These are phyloP conservation scores for Bombus difficillimus DNA, from an alignment of 1,140 invertebrate species.

Conservation along the genomic window DNA sequence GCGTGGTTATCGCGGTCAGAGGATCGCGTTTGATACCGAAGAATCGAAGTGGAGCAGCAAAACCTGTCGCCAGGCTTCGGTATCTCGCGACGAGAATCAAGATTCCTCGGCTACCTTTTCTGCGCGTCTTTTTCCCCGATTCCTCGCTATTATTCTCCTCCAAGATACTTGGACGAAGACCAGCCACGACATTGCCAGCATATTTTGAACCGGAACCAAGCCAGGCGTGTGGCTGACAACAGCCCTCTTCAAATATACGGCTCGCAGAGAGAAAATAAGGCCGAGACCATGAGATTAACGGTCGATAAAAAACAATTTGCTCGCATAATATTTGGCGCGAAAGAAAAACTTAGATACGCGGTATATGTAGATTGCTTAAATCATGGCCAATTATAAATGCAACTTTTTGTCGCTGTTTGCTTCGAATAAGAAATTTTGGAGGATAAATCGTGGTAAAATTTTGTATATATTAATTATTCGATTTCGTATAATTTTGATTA, in stretches of 20 bases:
- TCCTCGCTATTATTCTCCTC: conserved; percentile 13
- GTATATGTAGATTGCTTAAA: background rate
- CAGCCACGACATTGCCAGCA: conserved; percentile 9
- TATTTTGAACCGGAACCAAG: conserved; percentile 4
- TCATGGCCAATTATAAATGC: background rate
- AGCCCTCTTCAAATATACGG: background rate
- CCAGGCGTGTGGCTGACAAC: conserved; percentile 5
- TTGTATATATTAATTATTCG: background rate
- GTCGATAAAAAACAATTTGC: conserved; percentile 4
- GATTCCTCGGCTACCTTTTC: conserved; percentile 49
- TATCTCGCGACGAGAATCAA: conserved; percentile 49
- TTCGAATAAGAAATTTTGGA: background rate
- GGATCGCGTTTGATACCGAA: conserved; percentile 49
- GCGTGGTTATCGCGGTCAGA: conserved; percentile 39
- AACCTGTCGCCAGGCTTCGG: conserved; percentile 48
- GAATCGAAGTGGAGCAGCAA: conserved; percentile 51
- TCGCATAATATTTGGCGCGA: too few relatives aligned
- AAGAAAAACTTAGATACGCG: background rate
- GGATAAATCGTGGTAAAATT: background rate
- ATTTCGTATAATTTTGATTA: background rate
- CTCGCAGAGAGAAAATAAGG: background rate
- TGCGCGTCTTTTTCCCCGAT: background rate
- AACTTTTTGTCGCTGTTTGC: background rate
- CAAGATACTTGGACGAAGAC: conserved; percentile 28
- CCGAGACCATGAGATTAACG: background rate